Evolutionary conservation across 2,888 invertebrate genomes (phyloP), one percentile per base, ranked within the genome.

Genomic region (Drosophila mimetica): DNA sequence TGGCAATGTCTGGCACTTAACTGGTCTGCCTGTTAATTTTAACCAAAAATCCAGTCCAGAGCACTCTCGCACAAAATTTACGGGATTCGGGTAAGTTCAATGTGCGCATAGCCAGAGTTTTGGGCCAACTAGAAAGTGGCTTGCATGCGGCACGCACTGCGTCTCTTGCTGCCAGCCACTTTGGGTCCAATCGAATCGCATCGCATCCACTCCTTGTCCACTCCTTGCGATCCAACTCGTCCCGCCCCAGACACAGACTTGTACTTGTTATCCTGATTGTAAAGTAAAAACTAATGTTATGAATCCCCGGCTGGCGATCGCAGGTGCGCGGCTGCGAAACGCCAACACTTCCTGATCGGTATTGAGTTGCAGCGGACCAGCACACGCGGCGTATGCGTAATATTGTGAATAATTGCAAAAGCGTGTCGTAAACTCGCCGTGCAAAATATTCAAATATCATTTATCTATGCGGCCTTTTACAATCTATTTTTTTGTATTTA

Each of bases 401-500:
- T 86, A 79, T 83, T 73, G 74, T 76, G 80, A 80, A 83, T 80
- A 80, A 80, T 80, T 80, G 86, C 83, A 80, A 80, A 86, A 86
- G 80, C 80, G 71, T 86, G 79, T 83, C 74, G 77, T 74, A 83
- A 76, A 74, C 60, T 58, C 60, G 52, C 66, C 61, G 54, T 57
- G 57, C 52, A 78, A 60, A 74, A 66, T 71, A 74, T 71, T 76
- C 64, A 74, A 71, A 76, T 72, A 64, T 51, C 76, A 71, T 37
- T 63, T 61, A 69, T 83, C 74, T 77, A 44, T 73, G 50, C 59
- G 65, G 65, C 60, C 37, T 65, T 46, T 54, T 59, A 30, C 50
- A 65, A 39, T 20, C 65, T 46, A 46, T 61, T 52, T 79, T 34
- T 50, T 20, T 34, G 5, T 9, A 9, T 41, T 42, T 57, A 20